Evolutionary conservation across 64 coral and sea anemone species (phyloP).

Genomic region (Pachyseris speciosa): DNA sequence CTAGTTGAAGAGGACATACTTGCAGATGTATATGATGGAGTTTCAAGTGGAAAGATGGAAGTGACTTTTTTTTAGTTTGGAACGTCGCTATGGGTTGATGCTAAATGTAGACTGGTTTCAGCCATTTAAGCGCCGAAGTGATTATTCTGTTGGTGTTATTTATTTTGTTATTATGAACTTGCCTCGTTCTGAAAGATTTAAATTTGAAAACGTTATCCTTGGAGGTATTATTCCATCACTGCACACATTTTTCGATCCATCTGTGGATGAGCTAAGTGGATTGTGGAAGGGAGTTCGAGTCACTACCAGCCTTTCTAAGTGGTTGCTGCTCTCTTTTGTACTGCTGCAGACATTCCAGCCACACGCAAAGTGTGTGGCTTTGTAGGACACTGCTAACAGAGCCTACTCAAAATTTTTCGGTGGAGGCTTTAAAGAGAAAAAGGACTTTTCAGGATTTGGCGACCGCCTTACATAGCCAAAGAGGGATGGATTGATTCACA

Average conservation of each 20-base stretch:
- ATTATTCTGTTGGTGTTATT: too few relatives aligned
- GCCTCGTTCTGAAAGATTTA: too few relatives aligned
- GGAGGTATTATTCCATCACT: background rate
- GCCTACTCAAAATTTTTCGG: background rate
- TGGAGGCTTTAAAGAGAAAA: background rate
- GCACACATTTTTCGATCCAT: background rate
- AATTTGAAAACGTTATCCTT: too few relatives aligned
- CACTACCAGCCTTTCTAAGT: background rate
- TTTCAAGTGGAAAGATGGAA: conserved; percentile 2
- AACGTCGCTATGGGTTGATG: background rate
- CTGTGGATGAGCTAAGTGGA: too few relatives aligned
- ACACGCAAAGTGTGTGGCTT: too few relatives aligned
- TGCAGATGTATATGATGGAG: background rate
- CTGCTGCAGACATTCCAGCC: too few relatives aligned
- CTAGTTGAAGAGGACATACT: background rate
- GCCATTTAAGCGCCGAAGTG: too few relatives aligned
- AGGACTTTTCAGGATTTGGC: background rate
- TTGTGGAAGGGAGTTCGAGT: background rate
- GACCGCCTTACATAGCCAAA: background rate
- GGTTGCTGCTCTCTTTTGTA: background rate
- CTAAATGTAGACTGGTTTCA: too few relatives aligned
- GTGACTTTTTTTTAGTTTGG: background rate
- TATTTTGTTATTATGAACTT: conserved; percentile 10
- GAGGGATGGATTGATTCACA: background rate
- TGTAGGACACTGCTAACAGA: too few relatives aligned